Base-by-base conservation (phyloP, 2,797 vertebrate genomes). In the Manis crassicaudata region DNA sequence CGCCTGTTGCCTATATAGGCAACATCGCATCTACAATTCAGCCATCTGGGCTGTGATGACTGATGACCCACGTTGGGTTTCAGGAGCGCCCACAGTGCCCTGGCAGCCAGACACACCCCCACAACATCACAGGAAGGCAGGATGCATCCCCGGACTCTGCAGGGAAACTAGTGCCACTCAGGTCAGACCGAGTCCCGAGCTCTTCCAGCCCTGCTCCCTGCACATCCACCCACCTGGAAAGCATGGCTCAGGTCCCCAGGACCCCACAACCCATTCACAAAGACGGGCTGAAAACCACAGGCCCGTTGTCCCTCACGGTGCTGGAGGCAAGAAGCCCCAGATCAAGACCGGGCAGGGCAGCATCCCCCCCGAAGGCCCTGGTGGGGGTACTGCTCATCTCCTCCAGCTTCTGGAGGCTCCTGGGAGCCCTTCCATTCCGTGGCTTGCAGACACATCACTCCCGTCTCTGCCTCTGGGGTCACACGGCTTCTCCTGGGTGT, bases 61-160 rank as follows among this genome's bases (percentile, higher is more conserved):
- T 7, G 7, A 29, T 3, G 0, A 17, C 27, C 7, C 6, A 43
- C 3, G 23, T 3, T 35, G 40, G 21, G 16, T 5, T 56, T 58
- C 35, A 1, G 50, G 18, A 40, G 60, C 0, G 0, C 70, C 1
- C 0, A 5, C 2, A 37, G 54, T 0, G 1, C 25, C 21, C 25
- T 7, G 29, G 13, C 1, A 17, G 12, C 46, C 46, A 10, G 12
- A 46, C 46, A 46, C 2, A 11, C 46, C 46, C 46, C 46, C 46
- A 46, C 46, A 46, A 11, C 46, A 2, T 46, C 46, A 46, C 46
- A 46, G 46, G 46, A 46, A 46, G 1, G 18, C 46, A 2, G n/a
- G 56, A 10, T 32, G 50, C 5, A 9, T 25, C 5, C 2, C 60
- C 18, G 0, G 29, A 23, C 21, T 43, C 2, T 10, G 1, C 46